Conservation (phyloP, 2,113 vertebrate genomes). For the Dendropsophus ebraccatus region DNA sequence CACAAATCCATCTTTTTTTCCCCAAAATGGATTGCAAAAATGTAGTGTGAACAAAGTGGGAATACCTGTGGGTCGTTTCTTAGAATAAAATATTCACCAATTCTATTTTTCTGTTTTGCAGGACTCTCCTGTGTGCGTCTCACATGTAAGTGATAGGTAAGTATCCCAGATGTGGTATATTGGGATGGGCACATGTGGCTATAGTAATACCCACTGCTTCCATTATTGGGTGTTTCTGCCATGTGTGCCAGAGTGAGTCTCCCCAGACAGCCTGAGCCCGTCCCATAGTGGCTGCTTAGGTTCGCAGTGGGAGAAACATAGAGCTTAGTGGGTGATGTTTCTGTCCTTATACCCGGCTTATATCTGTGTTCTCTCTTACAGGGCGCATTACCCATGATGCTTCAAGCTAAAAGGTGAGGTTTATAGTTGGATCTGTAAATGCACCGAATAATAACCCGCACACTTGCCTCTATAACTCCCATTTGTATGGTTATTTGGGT, state of each 20-base stretch:
- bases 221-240: background rate
- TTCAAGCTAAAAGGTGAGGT: constrained; percentile 44
- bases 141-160: background rate
- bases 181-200: background rate
- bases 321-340: background rate
- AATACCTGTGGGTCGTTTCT: no score
- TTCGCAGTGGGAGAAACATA: constrained; percentile 52
- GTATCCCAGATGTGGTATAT: background rate
- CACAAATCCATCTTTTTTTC: no score
- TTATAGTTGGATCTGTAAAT: no score
- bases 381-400: background rate
- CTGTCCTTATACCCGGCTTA: background rate
- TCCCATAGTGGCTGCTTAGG: background rate
- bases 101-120: no score
- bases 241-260: constrained; percentile 36
- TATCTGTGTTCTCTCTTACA: background rate
- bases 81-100: no score
- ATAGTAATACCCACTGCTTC: background rate
- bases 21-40: no score
- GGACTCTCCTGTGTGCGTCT: no score
- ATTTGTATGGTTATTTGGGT: background rate
- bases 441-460: background rate
- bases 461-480: background rate
- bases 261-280: constrained; percentile 39
- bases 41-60: no score